phyloP scores from a whole-genome alignment of 2,888 invertebrate species.

The Macrophya annulata region DNA sequence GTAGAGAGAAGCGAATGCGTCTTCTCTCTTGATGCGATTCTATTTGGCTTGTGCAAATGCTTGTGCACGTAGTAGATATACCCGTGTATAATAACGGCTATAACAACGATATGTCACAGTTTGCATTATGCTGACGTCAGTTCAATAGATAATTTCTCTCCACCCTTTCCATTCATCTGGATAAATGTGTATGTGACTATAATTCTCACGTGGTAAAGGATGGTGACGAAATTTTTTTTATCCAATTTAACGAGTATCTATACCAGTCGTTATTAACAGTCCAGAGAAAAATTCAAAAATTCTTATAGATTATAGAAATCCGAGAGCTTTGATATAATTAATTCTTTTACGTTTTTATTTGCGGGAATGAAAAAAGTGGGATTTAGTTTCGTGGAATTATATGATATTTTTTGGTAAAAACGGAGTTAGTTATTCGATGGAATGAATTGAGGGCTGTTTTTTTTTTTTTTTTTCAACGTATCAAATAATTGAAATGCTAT shows the following conservation, averaged over 20 bases:
- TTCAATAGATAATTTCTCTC: neutral
- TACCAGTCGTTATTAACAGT: neutral
- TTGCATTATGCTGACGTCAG: conserved; percentile 23
- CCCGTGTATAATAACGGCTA: neutral
- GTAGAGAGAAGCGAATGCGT: neutral
- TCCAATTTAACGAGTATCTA: neutral
- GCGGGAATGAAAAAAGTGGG: neutral
- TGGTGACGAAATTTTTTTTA: neutral
- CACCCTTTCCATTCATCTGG: neutral
- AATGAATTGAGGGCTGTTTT: neutral
- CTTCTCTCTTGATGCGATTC: conserved; percentile 30
- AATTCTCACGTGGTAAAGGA: neutral
- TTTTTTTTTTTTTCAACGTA: neutral
- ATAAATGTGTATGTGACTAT: neutral
- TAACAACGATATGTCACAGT: neutral
- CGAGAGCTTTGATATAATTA: conserved; percentile 2
- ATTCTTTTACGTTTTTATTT: neutral
- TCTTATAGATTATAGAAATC: neutral
- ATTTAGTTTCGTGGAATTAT: neutral
- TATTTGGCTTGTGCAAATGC: conserved; percentile 10
- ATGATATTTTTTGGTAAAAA: neutral
- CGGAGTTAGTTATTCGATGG: neutral
- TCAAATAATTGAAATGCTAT: neutral
- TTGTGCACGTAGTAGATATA: neutral
- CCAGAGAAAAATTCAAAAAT: neutral